Evolutionary conservation across 2,797 vertebrate species (phyloP).

Genomic region (Chaetophractus vellerosus): DNA sequence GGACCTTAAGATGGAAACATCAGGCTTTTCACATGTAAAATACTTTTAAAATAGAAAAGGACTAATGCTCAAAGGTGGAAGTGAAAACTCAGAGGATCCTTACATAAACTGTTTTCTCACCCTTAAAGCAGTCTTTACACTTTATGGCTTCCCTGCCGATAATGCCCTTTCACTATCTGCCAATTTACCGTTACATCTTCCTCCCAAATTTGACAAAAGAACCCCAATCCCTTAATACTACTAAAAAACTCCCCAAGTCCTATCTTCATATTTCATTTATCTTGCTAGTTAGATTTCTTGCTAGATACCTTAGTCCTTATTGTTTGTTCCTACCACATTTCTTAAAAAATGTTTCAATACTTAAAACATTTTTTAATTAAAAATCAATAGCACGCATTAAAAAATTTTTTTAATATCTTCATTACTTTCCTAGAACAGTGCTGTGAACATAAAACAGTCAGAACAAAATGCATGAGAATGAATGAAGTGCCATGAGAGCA

Average conservation of each 20-base stretch:
- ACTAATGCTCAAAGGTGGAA: not conserved
- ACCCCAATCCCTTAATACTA: not conserved
- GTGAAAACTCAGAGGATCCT: not conserved
- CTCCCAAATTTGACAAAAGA: constrained; percentile 12
- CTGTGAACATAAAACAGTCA: not conserved
- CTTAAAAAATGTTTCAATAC: not conserved
- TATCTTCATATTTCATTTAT: not conserved
- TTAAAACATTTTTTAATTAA: not conserved
- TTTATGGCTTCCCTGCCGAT: not conserved
- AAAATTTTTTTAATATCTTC: not conserved
- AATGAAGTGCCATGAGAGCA: not conserved
- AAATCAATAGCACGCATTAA: not conserved
- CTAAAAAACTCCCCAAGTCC: not conserved
- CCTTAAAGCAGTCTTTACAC: not conserved
- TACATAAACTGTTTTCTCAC: not conserved
- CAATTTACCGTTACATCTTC: not conserved
- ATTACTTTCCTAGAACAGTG: not conserved
- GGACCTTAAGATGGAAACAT: not conserved
- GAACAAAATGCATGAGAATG: not conserved
- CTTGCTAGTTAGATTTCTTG: not conserved
- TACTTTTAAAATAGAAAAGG: not conserved
- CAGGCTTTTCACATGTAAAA: not conserved
- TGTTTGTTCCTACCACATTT: not conserved
- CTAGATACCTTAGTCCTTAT: not conserved
- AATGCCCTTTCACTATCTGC: not conserved